These are phyloP conservation scores for Anthonomus grandis DNA, from an alignment of 1,140 invertebrate genomes.

Conservation along the genomic window DNA sequence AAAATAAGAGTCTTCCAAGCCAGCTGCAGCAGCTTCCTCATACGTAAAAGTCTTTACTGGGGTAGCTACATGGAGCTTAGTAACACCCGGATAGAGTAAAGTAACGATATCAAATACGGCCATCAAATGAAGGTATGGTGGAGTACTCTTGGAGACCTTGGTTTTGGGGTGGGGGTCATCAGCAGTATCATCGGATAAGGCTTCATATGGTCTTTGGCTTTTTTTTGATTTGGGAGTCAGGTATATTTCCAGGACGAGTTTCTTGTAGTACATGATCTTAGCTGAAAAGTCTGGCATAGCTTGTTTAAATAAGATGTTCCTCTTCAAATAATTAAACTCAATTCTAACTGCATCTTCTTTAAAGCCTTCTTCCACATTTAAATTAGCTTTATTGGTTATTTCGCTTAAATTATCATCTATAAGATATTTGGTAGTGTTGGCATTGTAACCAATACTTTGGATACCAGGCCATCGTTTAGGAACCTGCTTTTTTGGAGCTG, in stretches of 20 bases:
- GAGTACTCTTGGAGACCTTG: constrained; percentile 1
- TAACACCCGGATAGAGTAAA: constrained; percentile 38
- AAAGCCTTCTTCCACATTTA: constrained; percentile 25
- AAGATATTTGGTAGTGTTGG: constrained; percentile 27
- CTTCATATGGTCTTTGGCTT: background rate
- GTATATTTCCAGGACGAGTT: constrained; percentile 35
- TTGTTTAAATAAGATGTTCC: constrained; percentile 30
- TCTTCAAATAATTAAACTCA: constrained; percentile 35
- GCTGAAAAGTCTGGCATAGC: constrained; percentile 23
- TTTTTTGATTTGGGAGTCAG: constrained; percentile 22
- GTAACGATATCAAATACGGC: constrained; percentile 33
- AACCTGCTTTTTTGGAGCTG: constrained; percentile 3
- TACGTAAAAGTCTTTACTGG: constrained; percentile 37
- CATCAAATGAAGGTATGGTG: constrained; percentile 37
- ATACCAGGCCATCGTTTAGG: constrained; percentile 34
- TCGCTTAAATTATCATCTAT: constrained; percentile 24
- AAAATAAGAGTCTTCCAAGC: constrained; percentile 36
- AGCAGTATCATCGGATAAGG: background rate
- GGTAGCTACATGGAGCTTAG: constrained; percentile 31
- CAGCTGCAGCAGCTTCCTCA: constrained; percentile 32
- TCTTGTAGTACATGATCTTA: constrained; percentile 27
- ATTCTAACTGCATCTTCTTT: constrained; percentile 20
- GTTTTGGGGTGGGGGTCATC: background rate
- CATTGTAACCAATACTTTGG: constrained; percentile 21
- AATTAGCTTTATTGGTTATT: constrained; percentile 17